A percentile compares a stretch with the other conserved stretches of the same genome.
Evolutionary conservation across 2,113 vertebrate genomes (phyloP).

Genomic region (Pardalotus punctatus): DNA sequence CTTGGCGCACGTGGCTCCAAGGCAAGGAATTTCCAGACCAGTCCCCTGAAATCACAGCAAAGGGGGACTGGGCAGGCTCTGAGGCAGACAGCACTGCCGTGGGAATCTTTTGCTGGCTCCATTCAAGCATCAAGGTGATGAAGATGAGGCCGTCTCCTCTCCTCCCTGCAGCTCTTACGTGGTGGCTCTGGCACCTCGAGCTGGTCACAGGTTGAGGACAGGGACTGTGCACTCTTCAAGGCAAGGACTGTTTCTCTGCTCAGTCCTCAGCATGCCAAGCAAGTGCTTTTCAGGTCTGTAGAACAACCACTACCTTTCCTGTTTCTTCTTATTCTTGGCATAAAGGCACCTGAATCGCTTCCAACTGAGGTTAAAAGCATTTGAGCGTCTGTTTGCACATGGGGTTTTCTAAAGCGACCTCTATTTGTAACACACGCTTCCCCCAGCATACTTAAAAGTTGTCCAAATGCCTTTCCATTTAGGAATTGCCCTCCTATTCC

Average conservation of each 20-base stretch:
- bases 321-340: conserved; percentile 55
- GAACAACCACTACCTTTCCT: conserved; percentile 46
- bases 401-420: neutral
- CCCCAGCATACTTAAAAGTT: neutral
- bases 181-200: neutral
- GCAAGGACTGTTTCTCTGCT: neutral
- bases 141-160: neutral
- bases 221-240: accelerated
- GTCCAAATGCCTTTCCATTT: neutral
- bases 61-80: neutral
- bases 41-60: neutral
- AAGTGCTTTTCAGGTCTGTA: neutral
- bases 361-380: conserved; percentile 45
- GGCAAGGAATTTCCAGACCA: neutral
- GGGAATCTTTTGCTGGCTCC: neutral
- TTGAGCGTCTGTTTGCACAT: neutral
- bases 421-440: neutral
- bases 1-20: accelerated
- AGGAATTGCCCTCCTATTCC: neutral
- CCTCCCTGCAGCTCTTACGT: neutral
- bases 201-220: neutral
- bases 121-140: neutral
- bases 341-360: neutral
- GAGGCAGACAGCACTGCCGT: accelerated
- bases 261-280: neutral